Percentiles rank a stretch among this genome's conserved stretches.
These are phyloP conservation scores for Champsocephalus esox DNA, from an alignment of 2,797 vertebrate species.

Conservation along the genomic window DNA sequence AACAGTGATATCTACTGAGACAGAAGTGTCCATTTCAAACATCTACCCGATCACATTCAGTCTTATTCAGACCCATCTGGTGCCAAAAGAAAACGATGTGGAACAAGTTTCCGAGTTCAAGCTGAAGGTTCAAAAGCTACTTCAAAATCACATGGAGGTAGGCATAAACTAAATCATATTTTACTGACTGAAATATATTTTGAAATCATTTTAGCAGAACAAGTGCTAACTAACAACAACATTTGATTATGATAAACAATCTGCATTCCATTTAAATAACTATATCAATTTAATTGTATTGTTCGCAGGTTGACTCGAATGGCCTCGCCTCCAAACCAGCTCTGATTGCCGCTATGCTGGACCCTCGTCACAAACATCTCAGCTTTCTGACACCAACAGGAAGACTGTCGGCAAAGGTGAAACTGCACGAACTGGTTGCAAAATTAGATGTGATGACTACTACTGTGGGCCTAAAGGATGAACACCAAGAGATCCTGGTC, in stretches of 20 bases:
- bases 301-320: conserved; percentile 62
- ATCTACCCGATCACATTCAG: conserved; percentile 80
- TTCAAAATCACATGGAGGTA: conserved; percentile 75
- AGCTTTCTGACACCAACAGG: conserved; percentile 70
- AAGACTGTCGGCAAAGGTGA: conserved; percentile 74
- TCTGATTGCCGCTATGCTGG: conserved; percentile 75
- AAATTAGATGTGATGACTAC: conserved; percentile 50
- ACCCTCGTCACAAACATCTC: conserved; percentile 79
- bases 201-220: neutral
- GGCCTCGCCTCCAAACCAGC: conserved; percentile 74
- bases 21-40: conserved; percentile 77
- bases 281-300: neutral
- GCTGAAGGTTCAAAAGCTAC: conserved; percentile 68
- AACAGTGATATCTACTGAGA: conserved; percentile 72
- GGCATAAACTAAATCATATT: conserved; percentile 8
- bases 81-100: conserved; percentile 66
- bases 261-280: neutral
- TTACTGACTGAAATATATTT: neutral
- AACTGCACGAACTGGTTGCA: conserved; percentile 74
- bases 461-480: conserved; percentile 54
- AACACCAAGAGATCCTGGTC: conserved; percentile 66
- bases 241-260: neutral
- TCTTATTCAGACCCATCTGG: conserved; percentile 76
- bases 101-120: conserved; percentile 75
- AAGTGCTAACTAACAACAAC: neutral